These are phyloP conservation scores for Harpagoxenus sublaevis DNA, from an alignment of 2,888 invertebrate genomes.

Conservation along the genomic window DNA sequence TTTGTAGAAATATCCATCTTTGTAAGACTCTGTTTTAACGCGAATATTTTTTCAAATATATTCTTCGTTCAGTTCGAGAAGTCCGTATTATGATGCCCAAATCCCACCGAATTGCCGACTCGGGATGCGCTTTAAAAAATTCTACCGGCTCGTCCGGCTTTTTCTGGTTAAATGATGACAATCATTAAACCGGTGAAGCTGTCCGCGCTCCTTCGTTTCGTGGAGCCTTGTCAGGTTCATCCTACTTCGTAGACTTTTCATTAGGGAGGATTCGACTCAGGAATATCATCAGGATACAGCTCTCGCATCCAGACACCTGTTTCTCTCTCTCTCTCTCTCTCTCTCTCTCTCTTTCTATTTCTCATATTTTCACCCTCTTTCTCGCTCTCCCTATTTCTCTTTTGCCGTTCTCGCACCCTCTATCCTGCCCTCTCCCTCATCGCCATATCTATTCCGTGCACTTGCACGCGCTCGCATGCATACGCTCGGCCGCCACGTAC, in stretches of 20 bases:
- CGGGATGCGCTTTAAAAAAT: conserved; percentile 40
- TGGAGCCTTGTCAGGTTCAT: conserved; percentile 13
- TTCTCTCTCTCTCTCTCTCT: not conserved
- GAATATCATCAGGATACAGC: conserved; percentile 42
- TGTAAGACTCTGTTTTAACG: not conserved
- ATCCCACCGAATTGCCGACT: conserved; percentile 11
- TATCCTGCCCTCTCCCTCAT: conserved; percentile 45
- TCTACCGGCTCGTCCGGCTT: conserved; percentile 24
- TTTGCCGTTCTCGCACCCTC: conserved; percentile 24
- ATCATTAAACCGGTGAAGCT: conserved; percentile 48
- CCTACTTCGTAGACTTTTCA: conserved; percentile 57
- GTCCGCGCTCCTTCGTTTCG: conserved; percentile 23
- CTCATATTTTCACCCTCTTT: conserved; percentile 2
- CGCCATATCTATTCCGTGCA: conserved; percentile 69
- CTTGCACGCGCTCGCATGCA: conserved; percentile 64
- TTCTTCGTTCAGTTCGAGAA: not conserved
- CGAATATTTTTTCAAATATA: not conserved
- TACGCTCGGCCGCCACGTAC: conserved; percentile 76
- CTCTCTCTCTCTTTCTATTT: not conserved
- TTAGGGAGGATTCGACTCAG: conserved; percentile 60
- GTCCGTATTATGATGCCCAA: conserved; percentile 8
- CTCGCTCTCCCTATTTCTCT: conserved; percentile 31
- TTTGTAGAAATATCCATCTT: not conserved
- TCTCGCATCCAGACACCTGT: conserved; percentile 38
- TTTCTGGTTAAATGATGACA: conserved; percentile 38